phyloP scores from a whole-genome alignment of 2,113 vertebrate genomes.

The Piaya cayana region DNA sequence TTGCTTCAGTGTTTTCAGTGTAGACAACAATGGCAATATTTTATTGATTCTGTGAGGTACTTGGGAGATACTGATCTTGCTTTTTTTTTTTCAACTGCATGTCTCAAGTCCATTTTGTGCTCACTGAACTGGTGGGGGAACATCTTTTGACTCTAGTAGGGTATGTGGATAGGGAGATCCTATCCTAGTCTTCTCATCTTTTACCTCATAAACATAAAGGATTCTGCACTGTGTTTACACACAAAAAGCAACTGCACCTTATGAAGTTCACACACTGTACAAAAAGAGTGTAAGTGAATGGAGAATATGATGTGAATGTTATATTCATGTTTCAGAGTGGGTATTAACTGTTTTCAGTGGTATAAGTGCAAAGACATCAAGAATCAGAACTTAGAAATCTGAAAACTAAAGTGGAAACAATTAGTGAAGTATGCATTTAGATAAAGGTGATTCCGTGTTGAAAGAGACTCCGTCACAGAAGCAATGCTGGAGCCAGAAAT shows the following conservation, averaged over 20 bases:
- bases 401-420: neutral
- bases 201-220: neutral
- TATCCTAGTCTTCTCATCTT: neutral
- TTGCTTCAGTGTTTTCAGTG: neutral
- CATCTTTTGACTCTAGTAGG: neutral
- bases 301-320: neutral
- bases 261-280: accelerated
- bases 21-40: neutral
- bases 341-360: neutral
- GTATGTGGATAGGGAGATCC: neutral
- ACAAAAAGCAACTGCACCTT: neutral
- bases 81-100: neutral
- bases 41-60: neutral
- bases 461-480: neutral
- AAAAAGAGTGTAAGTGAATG: neutral
- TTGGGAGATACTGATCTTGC: neutral
- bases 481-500: neutral
- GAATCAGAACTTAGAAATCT: neutral
- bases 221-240: neutral
- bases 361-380: neutral
- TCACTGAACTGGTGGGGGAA: neutral
- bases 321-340: neutral
- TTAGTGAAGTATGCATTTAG: neutral
- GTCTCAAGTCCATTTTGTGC: neutral
- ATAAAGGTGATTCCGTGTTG: neutral